Conservation (phyloP, 2,113 vertebrate genomes). For the Etia nguti region DNA sequence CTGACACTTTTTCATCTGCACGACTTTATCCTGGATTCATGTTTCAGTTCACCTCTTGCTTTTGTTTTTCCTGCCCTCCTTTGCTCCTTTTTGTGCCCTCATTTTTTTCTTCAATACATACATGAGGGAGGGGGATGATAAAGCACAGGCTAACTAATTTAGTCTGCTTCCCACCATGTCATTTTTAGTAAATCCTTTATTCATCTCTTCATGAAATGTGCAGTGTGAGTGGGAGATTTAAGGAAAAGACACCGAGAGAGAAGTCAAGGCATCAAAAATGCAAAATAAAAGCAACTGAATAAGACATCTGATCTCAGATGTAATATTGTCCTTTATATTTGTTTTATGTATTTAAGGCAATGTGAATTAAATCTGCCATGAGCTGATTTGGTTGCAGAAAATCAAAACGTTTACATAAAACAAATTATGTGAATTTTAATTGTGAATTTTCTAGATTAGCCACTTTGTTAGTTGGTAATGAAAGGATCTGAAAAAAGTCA, state of each 20-base stretch:
- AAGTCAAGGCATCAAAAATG: neutral
- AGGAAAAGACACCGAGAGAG: fast-evolving
- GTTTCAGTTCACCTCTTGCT: neutral
- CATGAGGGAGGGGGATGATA: neutral
- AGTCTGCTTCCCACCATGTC: neutral
- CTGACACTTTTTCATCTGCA: neutral
- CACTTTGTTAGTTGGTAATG: neutral
- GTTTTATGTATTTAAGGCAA: neutral
- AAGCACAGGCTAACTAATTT: neutral
- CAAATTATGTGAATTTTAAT: neutral
- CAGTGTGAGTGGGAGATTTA: neutral
- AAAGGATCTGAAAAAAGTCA: neutral
- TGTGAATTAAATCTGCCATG: neutral
- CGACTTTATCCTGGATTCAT: neutral
- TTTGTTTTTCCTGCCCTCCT: neutral
- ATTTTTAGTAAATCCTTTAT: neutral
- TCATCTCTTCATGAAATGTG: neutral
- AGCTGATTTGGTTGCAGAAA: fast-evolving
- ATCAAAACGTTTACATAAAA: neutral
- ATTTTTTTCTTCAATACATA: fast-evolving
- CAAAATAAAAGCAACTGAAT: neutral
- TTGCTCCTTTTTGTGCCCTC: neutral
- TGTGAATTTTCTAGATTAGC: neutral
- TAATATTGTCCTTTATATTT: neutral
- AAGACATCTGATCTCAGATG: neutral